Percentiles rank a stretch among this genome's conserved stretches.
phyloP scores from a whole-genome alignment of 2,888 invertebrate genomes.

The Yponomeuta cagnagella region DNA sequence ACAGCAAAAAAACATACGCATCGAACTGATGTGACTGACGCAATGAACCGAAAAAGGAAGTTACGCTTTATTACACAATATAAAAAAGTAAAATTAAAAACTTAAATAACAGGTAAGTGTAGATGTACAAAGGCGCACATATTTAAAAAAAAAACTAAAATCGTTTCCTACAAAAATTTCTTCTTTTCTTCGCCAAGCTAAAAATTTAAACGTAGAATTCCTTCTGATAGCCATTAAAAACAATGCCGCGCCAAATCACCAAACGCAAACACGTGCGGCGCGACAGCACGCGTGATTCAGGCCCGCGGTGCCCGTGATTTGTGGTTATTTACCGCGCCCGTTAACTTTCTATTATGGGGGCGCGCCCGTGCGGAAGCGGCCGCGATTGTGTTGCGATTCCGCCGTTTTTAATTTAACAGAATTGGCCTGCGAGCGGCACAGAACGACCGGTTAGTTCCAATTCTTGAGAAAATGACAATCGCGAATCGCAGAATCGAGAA shows the following conservation, averaged over 20 bases:
- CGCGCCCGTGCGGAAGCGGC: constrained; percentile 13
- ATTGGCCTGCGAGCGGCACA: not conserved
- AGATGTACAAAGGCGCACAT: no score
- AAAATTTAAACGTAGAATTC: not conserved
- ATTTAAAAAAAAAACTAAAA: not conserved
- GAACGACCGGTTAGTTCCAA: not conserved
- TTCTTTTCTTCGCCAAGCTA: not conserved
- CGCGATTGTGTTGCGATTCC: constrained; percentile 13
- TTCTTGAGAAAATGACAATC: no score
- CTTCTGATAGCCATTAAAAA: not conserved
- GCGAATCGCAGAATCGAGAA: not conserved
- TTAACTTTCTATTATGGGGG: constrained; percentile 14
- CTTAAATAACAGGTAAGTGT: no score
- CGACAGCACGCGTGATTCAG: constrained; percentile 2
- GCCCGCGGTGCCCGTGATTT: constrained; percentile 6
- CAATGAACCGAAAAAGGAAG: no score
- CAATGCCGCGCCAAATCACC: not conserved
- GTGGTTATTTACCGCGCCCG: constrained; percentile 8
- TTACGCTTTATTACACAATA: no score
- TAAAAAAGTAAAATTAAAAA: no score
- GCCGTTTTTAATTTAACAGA: constrained; percentile 1
- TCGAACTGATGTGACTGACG: no score
- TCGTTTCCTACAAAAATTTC: not conserved
- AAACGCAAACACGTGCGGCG: not conserved
- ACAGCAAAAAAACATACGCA: no score